These are phyloP conservation scores for Rhogogaster chlorosoma DNA, from an alignment of 2,888 invertebrate genomes.

Conservation along the genomic window DNA sequence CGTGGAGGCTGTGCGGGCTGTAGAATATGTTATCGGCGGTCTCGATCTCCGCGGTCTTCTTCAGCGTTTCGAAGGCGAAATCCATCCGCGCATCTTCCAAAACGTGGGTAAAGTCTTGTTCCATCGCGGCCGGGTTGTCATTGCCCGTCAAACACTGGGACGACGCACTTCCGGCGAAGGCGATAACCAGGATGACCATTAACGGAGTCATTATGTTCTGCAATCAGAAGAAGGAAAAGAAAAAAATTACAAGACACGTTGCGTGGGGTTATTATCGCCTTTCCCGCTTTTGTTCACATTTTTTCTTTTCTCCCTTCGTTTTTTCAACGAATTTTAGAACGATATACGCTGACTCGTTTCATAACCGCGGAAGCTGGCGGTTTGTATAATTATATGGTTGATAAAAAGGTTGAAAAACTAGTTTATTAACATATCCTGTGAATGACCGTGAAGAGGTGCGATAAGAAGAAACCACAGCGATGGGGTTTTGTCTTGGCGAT, in stretches of 20 bases:
- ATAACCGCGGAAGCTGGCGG: constrained; percentile 3
- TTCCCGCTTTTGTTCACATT: not conserved
- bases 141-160: constrained; percentile 79
- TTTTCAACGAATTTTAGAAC: not conserved
- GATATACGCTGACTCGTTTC: not conserved
- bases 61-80: constrained; percentile 86
- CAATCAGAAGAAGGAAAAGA: not conserved
- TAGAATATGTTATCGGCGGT: constrained; percentile 90
- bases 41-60: constrained; percentile 83
- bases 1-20: constrained; percentile 92
- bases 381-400: not conserved
- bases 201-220: not conserved
- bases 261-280: not conserved
- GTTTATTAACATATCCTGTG: constrained; percentile 9
- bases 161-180: not conserved
- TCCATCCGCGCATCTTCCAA: constrained; percentile 83
- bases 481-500: not conserved
- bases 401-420: not conserved
- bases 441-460: not conserved
- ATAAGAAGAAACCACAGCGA: not conserved
- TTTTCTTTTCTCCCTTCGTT: not conserved
- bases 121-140: constrained; percentile 72
- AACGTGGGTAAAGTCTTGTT: constrained; percentile 71
- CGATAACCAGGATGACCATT: not conserved
- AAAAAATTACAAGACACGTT: not conserved